A percentile compares a stretch with the other conserved stretches of the same genome.
Evolutionary conservation across 2,113 vertebrate genomes (phyloP).

Genomic region (Hypocryptadius cinnamomeus): DNA sequence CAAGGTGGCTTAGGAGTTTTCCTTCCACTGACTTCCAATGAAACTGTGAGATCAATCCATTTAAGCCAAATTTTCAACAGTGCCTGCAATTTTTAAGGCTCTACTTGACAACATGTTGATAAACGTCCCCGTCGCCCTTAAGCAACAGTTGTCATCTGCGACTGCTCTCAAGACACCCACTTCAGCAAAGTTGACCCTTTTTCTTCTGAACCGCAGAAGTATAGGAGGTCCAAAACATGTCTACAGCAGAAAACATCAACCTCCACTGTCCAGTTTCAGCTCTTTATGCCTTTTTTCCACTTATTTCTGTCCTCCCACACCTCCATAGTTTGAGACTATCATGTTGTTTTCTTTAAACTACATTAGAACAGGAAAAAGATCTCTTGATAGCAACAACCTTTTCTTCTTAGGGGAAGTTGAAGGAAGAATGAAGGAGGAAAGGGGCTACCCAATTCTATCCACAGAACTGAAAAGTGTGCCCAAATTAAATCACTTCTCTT

Average conservation of each 20-base stretch:
- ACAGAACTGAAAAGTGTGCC: background rate
- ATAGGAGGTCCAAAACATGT: background rate
- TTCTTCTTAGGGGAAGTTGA: background rate
- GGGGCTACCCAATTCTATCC: background rate
- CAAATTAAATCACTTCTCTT: background rate
- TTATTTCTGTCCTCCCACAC: background rate
- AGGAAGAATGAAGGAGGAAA: background rate
- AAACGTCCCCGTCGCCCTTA: background rate
- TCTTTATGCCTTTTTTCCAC: background rate
- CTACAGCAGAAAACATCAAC: background rate
- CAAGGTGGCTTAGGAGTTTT: background rate
- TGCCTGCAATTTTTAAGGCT: background rate
- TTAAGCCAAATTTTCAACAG: background rate
- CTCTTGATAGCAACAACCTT: background rate
- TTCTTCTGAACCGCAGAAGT: background rate
- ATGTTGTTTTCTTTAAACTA: background rate
- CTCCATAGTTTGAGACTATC: background rate
- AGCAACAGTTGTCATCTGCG: background rate
- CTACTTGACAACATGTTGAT: rapidly evolving
- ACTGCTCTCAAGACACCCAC: background rate
- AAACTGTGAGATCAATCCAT: background rate
- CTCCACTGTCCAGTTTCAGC: background rate
- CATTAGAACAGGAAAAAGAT: background rate
- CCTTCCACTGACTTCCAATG: background rate
- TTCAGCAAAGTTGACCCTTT: background rate